These are phyloP conservation scores for Passer domesticus DNA, from an alignment of 2,113 vertebrate species.

Conservation along the genomic window DNA sequence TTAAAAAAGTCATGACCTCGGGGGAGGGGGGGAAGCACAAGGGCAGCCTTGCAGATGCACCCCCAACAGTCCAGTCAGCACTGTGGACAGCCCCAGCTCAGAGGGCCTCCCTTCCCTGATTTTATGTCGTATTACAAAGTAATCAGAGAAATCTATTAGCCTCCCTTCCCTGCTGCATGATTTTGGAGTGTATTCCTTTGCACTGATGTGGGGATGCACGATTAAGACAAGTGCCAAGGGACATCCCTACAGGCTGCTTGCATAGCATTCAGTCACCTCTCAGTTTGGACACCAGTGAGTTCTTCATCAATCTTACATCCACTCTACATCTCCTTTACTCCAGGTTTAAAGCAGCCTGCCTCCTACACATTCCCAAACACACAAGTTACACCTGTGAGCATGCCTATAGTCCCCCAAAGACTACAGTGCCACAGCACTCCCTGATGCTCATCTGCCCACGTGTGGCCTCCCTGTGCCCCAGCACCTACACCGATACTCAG, in stretches of 20 bases:
- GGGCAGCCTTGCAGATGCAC: not conserved
- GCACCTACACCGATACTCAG: not conserved
- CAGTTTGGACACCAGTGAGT: not conserved
- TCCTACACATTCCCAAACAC: not conserved
- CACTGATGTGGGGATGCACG: no score
- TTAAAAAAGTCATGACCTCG: accelerated
- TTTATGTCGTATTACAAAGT: not conserved
- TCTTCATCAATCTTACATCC: not conserved
- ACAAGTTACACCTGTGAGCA: not conserved
- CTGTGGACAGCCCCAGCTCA: not conserved
- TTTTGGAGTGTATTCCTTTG: not conserved
- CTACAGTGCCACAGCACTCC: not conserved
- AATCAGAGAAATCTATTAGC: not conserved
- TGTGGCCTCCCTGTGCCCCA: not conserved
- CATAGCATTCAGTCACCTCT: accelerated
- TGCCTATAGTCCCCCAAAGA: not conserved
- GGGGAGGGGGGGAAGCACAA: not conserved
- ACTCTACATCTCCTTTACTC: not conserved
- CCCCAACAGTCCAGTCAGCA: not conserved
- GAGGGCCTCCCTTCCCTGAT: not conserved
- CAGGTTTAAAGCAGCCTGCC: not conserved
- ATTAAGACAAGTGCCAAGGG: not conserved
- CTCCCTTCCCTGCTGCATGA: not conserved
- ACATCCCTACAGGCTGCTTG: not conserved
- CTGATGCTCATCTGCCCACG: not conserved